A percentile compares a stretch with the other conserved stretches of the same genome.
These are phyloP conservation scores for Melanophora roralis DNA, from an alignment of 2,888 invertebrate species.

Conservation along the genomic window DNA sequence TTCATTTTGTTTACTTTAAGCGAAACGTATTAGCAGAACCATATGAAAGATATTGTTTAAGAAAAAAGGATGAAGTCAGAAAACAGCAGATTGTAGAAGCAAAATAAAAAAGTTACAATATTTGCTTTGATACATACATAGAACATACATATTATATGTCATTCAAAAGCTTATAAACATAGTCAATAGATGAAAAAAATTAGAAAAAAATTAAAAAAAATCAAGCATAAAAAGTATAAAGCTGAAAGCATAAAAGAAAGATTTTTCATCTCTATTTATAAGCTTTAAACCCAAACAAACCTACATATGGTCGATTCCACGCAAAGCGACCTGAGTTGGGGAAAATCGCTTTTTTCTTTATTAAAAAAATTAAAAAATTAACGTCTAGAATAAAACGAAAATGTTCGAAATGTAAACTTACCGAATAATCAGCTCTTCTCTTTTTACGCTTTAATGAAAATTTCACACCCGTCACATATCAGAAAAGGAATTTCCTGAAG, in stretches of 20 bases:
- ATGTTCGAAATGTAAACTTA: too few species aligned
- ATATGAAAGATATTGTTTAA: conserved; percentile 1
- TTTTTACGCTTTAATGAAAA: too few species aligned
- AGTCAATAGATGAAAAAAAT: conserved; percentile 50
- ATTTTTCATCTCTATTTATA: conserved; percentile 56
- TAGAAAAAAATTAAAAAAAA: conserved; percentile 37
- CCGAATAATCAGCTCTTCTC: too few species aligned
- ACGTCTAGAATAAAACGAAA: too few species aligned
- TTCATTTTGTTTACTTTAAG: conserved; percentile 46
- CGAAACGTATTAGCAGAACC: neutral
- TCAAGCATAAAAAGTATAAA: conserved; percentile 49
- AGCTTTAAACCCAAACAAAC: conserved; percentile 17
- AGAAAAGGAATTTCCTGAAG: too few species aligned
- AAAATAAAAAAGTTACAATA: conserved; percentile 54
- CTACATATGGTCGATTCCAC: too few species aligned
- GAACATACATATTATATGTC: conserved; percentile 52
- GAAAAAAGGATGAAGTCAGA: neutral
- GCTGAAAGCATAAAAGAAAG: conserved; percentile 50
- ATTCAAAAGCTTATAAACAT: conserved; percentile 50
- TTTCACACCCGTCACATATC: too few species aligned
- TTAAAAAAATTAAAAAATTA: too few species aligned
- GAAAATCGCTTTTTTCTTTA: too few species aligned
- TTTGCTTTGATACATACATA: conserved; percentile 57
- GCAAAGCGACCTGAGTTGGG: too few species aligned
- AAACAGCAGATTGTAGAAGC: conserved; percentile 26